A percentile compares a stretch with the other conserved stretches of the same genome.
phyloP scores from a whole-genome alignment of 1,140 invertebrate species.

The Pseudoatta argentina region DNA sequence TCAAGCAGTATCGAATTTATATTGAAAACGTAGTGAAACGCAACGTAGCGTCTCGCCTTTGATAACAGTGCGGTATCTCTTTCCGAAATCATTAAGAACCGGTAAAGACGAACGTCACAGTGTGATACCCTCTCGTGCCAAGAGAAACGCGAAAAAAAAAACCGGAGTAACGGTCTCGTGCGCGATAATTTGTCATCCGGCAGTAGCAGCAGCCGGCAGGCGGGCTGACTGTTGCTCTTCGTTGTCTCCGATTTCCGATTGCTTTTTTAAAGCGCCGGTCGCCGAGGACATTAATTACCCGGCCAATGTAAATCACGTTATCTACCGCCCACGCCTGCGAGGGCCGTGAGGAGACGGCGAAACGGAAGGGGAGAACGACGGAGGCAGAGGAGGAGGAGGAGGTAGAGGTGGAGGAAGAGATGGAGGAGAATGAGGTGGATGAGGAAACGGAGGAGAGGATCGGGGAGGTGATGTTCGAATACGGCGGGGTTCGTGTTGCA shows the following conservation, averaged over 20 bases:
- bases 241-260: slow-evolving; percentile 82
- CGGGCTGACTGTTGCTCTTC: slow-evolving; percentile 75
- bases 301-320: slow-evolving; percentile 82
- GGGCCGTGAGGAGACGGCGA: slow-evolving; percentile 42
- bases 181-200: slow-evolving; percentile 79
- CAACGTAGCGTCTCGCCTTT: not conserved
- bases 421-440: slow-evolving; percentile 10
- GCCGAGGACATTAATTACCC: slow-evolving; percentile 82
- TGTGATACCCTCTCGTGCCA: slow-evolving; percentile 34
- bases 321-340: slow-evolving; percentile 72
- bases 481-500: slow-evolving; percentile 57
- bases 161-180: slow-evolving; percentile 55
- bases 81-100: slow-evolving; percentile 32
- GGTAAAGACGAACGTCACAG: slow-evolving; percentile 32
- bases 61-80: slow-evolving; percentile 28
- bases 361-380: slow-evolving; percentile 24
- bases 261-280: slow-evolving; percentile 78
- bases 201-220: slow-evolving; percentile 48
- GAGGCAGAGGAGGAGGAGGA: not conserved
- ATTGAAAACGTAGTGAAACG: not conserved
- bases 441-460: slow-evolving; percentile 12
- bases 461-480: slow-evolving; percentile 20
- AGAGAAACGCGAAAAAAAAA: slow-evolving; percentile 45
- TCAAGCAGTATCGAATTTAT: not conserved
- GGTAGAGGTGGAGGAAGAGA: not conserved